Evolutionary conservation across 1,140 invertebrate genomes (phyloP).

Genomic region (Teleopsis dalmanni): DNA sequence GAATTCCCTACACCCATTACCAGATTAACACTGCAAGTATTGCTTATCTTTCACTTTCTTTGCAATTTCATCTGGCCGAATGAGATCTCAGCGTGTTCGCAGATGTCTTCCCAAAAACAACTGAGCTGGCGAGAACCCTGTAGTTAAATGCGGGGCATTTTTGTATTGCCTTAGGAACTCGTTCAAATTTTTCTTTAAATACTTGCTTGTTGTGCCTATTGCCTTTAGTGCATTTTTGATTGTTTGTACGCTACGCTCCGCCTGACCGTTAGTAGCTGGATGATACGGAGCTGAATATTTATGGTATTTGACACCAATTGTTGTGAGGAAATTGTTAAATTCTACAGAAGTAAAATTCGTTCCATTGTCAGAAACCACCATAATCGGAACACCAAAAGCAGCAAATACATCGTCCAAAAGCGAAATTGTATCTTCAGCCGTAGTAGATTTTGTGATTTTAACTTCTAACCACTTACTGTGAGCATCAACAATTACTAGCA

Average conservation of each 20-base stretch:
- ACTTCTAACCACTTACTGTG: slow-evolving; percentile 8
- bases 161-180: not conserved
- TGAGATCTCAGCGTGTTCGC: not conserved
- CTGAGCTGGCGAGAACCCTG: not conserved
- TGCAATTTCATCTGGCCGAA: not conserved
- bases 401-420: slow-evolving; percentile 14
- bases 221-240: slow-evolving; percentile 1
- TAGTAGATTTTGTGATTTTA: slow-evolving; percentile 1
- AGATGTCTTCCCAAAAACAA: not conserved
- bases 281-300: slow-evolving; percentile 3
- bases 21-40: not conserved
- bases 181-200: not conserved
- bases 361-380: slow-evolving; percentile 20
- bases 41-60: not conserved
- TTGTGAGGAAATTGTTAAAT: not conserved
- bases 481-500: slow-evolving; percentile 2
- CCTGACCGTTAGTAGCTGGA: not conserved
- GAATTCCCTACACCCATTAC: not conserved
- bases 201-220: not conserved
- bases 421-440: not conserved
- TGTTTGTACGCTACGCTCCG: not conserved
- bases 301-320: not conserved
- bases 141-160: no score
- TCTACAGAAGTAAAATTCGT: slow-evolving; percentile 15
- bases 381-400: slow-evolving; percentile 16